Percentiles rank a stretch among this genome's conserved stretches.
These are phyloP conservation scores for Pontoporia blainvillei DNA, from an alignment of 2,113 vertebrate species.

Conservation along the genomic window DNA sequence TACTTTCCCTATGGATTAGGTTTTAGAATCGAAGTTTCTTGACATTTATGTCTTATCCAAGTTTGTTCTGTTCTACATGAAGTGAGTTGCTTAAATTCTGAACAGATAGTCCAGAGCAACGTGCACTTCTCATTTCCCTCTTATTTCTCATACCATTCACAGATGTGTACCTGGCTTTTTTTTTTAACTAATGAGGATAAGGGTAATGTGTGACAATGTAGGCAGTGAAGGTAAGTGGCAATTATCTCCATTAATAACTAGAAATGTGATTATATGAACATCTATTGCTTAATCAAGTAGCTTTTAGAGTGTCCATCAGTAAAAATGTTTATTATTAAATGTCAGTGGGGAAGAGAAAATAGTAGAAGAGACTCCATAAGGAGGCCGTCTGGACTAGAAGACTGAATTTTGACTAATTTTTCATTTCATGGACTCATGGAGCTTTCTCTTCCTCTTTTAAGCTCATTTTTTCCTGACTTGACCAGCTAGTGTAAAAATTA, in stretches of 20 bases:
- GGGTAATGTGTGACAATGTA: conserved; percentile 35
- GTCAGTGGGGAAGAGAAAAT: conserved; percentile 51
- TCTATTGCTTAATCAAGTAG: conserved; percentile 64
- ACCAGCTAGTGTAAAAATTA: not conserved
- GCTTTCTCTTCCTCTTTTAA: conserved; percentile 4
- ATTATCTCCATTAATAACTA: conserved; percentile 65
- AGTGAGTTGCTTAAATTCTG: conserved; percentile 1
- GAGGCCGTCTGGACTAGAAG: conserved; percentile 13
- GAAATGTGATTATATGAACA: conserved; percentile 58
- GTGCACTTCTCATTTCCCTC: not conserved
- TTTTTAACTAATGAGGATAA: conserved; percentile 33
- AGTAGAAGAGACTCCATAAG: conserved; percentile 31
- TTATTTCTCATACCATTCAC: not conserved
- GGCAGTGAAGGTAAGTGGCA: conserved; percentile 41
- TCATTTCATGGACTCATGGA: conserved; percentile 36
- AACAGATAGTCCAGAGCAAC: not conserved
- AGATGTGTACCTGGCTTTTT: conserved; percentile 21
- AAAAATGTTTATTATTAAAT: conserved; percentile 75
- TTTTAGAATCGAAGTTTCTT: conserved; percentile 18
- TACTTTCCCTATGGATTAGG: not conserved
- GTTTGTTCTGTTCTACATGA: not conserved
- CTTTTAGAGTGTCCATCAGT: conserved; percentile 67
- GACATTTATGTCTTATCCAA: not conserved
- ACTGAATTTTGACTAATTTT: conserved; percentile 41
- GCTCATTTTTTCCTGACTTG: not conserved